These are phyloP conservation scores for Drosophila sordidapex DNA, from an alignment of 2,888 invertebrate genomes.

Conservation along the genomic window DNA sequence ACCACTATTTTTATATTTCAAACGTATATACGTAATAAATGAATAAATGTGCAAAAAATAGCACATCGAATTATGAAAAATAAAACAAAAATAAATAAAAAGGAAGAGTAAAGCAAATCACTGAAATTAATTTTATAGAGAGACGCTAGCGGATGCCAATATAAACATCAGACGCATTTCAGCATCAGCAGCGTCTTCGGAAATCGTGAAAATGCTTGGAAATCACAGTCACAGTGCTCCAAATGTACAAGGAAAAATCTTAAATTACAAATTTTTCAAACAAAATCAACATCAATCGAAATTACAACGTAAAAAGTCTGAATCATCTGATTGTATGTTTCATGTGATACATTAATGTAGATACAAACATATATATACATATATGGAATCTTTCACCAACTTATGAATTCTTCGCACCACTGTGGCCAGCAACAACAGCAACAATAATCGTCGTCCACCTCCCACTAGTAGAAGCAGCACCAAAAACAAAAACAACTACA, in stretches of 20 bases:
- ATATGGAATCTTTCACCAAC: background rate
- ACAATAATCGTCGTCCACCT: conserved; percentile 28
- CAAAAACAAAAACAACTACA: conserved; percentile 36
- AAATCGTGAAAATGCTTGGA: conserved; percentile 67
- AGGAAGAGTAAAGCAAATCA: conserved; percentile 25
- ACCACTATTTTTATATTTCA: conserved; percentile 19
- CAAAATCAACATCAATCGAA: background rate
- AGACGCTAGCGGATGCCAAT: conserved; percentile 25
- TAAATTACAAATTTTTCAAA: conserved; percentile 8
- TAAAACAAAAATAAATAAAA: background rate
- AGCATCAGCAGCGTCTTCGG: conserved; percentile 49
- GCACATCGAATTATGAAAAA: conserved; percentile 34
- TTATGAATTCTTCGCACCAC: conserved; percentile 34
- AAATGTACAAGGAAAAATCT: conserved; percentile 24
- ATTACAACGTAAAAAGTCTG: background rate
- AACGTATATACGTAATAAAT: conserved; percentile 17
- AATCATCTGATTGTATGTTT: background rate
- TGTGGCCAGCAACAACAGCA: conserved; percentile 19
- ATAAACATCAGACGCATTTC: conserved; percentile 49
- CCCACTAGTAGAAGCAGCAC: conserved; percentile 9
- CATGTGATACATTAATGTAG: background rate
- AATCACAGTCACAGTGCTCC: conserved; percentile 53
- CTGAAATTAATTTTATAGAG: conserved; percentile 51
- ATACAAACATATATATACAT: background rate
- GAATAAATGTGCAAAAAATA: conserved; percentile 67